These are phyloP conservation scores for Stigmatopora argus DNA, from an alignment of 2,113 vertebrate genomes.

Conservation along the genomic window DNA sequence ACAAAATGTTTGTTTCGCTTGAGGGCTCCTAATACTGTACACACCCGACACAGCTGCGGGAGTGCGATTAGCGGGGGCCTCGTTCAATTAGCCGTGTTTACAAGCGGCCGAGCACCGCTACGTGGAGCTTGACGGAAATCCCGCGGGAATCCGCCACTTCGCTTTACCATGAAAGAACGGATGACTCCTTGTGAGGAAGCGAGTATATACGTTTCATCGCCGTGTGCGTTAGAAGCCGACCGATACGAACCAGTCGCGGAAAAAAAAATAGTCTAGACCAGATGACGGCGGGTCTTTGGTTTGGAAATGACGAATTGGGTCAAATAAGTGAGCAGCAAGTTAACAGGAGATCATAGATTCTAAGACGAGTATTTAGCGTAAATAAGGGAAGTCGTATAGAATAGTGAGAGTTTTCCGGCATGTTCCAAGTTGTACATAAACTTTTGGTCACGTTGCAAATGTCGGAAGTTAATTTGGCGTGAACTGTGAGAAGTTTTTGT, in stretches of 20 bases:
- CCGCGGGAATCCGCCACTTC: background rate
- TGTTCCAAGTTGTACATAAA: no score
- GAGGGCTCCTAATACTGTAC: background rate
- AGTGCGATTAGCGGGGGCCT: background rate
- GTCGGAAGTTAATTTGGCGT: no score
- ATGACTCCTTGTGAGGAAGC: background rate
- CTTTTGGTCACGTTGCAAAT: no score
- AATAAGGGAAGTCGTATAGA: no score
- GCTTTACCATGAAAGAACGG: conserved; percentile 1
- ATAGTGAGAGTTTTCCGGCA: no score
- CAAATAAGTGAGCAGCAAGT: no score
- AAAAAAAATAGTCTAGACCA: no score
- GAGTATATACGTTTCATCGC: background rate
- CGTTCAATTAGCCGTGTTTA: conserved; percentile 8
- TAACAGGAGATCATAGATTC: no score
- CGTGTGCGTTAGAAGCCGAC: background rate
- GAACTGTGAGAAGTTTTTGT: no score
- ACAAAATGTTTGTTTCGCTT: background rate
- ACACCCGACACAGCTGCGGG: background rate
- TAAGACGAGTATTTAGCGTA: no score
- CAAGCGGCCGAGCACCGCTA: conserved; percentile 8
- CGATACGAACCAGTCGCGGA: background rate
- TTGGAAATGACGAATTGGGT: no score
- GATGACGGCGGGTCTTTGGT: no score
- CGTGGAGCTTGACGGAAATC: background rate